Conservation (phyloP, 1,140 invertebrate genomes). For the Doryteuthis pealeii region DNA sequence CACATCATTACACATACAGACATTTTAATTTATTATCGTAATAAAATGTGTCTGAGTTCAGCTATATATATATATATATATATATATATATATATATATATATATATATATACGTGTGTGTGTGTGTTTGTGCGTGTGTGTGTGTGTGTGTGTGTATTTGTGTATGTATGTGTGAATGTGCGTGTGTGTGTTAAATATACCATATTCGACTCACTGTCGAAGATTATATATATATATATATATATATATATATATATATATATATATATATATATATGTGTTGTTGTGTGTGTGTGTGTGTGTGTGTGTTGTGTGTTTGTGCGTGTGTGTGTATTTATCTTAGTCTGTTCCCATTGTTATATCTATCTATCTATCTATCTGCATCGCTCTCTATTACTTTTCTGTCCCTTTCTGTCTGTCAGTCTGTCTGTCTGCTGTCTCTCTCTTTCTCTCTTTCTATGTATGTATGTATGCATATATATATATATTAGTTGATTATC, state of each 20-base stretch:
- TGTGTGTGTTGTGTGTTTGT: too few relatives aligned
- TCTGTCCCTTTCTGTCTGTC: too few relatives aligned
- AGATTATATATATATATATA: too few relatives aligned
- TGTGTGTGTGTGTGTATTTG: not conserved
- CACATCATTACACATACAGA: too few relatives aligned
- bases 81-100: not conserved
- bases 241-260: constrained; percentile 2
- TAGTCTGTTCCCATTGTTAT: too few relatives aligned
- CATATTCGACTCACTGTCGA: too few relatives aligned
- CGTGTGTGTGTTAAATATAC: not conserved
- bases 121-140: not conserved
- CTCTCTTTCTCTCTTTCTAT: too few relatives aligned
- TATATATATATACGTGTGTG: not conserved
- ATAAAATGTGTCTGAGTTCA: not conserved
- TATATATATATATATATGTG: too few relatives aligned
- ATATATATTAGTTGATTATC: not conserved
- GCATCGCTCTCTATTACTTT: too few relatives aligned
- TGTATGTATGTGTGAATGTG: not conserved
- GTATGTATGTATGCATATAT: not conserved
- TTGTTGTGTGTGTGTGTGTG: too few relatives aligned
- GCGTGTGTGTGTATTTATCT: not conserved
- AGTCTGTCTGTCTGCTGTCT: too few relatives aligned
- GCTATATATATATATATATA: not conserved
- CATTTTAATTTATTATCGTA: not conserved
- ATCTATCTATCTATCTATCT: too few relatives aligned